A percentile compares a stretch with the other conserved stretches of the same genome.
These are phyloP conservation scores for Illadopsis cleaveri DNA, from an alignment of 2,113 vertebrate species.

Conservation along the genomic window DNA sequence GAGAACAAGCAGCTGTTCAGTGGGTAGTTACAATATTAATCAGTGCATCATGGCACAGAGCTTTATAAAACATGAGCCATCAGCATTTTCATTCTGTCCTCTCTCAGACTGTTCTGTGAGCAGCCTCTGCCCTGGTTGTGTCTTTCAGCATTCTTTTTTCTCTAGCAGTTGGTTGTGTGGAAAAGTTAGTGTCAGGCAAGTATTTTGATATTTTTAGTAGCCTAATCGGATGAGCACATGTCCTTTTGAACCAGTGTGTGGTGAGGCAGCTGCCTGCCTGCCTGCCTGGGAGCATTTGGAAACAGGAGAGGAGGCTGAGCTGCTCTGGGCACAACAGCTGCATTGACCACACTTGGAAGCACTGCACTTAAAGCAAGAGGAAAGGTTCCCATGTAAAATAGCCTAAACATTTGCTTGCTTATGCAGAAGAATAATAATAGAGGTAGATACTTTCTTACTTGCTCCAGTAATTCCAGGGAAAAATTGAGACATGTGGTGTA, in stretches of 20 bases:
- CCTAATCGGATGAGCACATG: slow-evolving; percentile 35
- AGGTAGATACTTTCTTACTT: not conserved
- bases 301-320: not conserved
- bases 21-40: not conserved
- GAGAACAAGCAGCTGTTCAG: not conserved
- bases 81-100: not conserved
- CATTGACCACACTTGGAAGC: not conserved
- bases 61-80: not conserved
- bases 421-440: not conserved
- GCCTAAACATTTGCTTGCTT: not conserved
- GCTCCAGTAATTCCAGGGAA: not conserved
- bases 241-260: not conserved
- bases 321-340: not conserved
- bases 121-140: not conserved
- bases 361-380: not conserved
- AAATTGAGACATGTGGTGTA: not conserved
- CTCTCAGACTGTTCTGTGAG: not conserved
- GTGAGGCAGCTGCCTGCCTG: not conserved
- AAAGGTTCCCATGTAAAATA: not conserved
- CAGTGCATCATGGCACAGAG: not conserved
- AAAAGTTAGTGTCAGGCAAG: slow-evolving; percentile 16
- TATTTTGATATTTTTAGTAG: slow-evolving; percentile 54
- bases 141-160: not conserved
- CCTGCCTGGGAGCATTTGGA: not conserved
- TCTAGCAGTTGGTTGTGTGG: not conserved